Evolutionary conservation across 2,888 invertebrate species (phyloP), one percentile per base, ranked within the genome.

Genomic region (Tridacna crocea): DNA sequence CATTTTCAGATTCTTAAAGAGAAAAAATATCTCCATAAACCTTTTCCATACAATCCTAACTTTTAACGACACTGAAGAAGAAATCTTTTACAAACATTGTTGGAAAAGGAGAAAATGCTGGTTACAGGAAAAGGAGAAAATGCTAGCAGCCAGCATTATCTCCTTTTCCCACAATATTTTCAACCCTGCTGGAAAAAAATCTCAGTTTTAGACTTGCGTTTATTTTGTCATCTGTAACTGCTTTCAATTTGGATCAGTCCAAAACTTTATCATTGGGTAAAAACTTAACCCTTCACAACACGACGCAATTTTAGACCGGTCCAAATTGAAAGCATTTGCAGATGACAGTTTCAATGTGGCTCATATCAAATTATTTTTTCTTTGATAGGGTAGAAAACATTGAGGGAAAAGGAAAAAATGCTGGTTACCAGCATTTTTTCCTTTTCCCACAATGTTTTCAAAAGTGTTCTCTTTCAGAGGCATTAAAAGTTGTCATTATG

Each of bases 321-420:
- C n/a, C n/a, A n/a, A n/a, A n/a, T n/a, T n/a, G n/a, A n/a, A n/a
- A n/a, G n/a, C n/a, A n/a, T n/a, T n/a, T n/a, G n/a, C n/a, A n/a
- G n/a, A n/a, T n/a, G n/a, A n/a, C n/a, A n/a, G n/a, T n/a, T n/a
- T n/a, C n/a, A 36, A 36, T 36, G 36, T 36, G 36, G 36, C 36
- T 36, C 36, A 36, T 4, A 36, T 36, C 3, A 36, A 4, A 8
- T 2, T 4, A 36, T n/a, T 36, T 36, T 36, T 2, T 36, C 36
- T 36, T 36, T 36, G 36, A 61, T 61, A 3, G 10, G 13, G 24
- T 24, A 22, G 61, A 61, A 61, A 61, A 61, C 24, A 61, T 13
- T n/a, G 61, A 4, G 61, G 24, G n/a, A 61, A 61, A 61, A 61
- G 61, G 61, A 61, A 22, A 61, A 61, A 61, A 19, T 68, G 48